Conservation (phyloP, 1,140 invertebrate species). For the Ylistrum balloti region DNA sequence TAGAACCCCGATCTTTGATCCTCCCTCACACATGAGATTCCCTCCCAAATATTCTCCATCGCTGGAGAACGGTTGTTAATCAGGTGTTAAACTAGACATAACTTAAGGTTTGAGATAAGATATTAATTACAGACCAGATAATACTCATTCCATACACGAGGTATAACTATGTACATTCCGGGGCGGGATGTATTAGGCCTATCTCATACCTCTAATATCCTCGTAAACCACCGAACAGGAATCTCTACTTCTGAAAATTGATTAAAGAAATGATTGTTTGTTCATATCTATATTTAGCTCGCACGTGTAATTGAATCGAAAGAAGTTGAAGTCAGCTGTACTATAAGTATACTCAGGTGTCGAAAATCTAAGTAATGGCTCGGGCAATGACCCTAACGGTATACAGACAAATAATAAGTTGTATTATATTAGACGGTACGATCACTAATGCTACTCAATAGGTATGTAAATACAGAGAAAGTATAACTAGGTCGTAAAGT, state of each 20-base stretch:
- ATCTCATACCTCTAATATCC: not conserved
- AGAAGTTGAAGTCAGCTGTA: not conserved
- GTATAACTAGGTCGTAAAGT: not conserved
- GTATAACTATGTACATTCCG: not conserved
- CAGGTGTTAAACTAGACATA: too few species aligned
- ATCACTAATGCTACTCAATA: not conserved
- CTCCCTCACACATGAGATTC: too few species aligned
- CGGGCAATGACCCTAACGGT: not conserved
- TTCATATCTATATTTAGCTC: not conserved
- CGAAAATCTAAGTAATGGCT: not conserved
- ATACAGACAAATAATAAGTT: not conserved
- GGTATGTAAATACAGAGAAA: slow-evolving; percentile 32
- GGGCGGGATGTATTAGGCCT: not conserved
- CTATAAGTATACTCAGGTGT: not conserved
- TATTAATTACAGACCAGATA: too few species aligned
- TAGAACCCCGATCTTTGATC: too few species aligned
- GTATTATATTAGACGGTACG: not conserved
- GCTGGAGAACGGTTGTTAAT: too few species aligned
- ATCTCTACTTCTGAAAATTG: not conserved
- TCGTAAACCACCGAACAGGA: not conserved
- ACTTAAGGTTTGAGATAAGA: too few species aligned
- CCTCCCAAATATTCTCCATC: too few species aligned
- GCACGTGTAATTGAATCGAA: not conserved
- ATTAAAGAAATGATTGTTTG: not conserved
- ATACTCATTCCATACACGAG: too few species aligned